Conservation (phyloP, 2,888 invertebrate species). For the Capitulum mitella region DNA sequence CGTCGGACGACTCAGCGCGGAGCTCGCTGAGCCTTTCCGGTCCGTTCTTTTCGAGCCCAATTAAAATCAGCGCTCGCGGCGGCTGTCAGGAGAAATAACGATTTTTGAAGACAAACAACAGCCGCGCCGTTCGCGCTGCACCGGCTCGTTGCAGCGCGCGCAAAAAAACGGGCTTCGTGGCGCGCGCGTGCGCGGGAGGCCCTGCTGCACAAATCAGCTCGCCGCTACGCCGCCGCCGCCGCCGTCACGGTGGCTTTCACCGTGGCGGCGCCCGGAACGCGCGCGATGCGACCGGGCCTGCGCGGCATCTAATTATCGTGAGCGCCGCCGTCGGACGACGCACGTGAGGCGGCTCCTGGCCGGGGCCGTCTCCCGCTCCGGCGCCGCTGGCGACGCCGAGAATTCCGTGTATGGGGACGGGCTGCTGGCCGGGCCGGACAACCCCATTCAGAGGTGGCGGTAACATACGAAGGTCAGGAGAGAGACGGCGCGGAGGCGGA, state of each 20-base stretch:
- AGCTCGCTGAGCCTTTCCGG: background rate
- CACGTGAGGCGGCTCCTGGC: too few species aligned
- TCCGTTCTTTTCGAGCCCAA: background rate
- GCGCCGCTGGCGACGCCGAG: too few species aligned
- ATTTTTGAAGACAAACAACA: conserved; percentile 18
- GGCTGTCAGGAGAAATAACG: background rate
- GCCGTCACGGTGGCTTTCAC: background rate
- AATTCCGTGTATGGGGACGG: too few species aligned
- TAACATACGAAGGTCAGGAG: too few species aligned
- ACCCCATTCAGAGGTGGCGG: too few species aligned
- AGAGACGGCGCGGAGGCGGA: too few species aligned
- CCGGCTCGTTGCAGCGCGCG: background rate
- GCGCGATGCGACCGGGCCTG: background rate
- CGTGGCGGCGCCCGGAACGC: background rate
- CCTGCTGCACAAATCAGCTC: background rate
- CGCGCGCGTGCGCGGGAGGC: background rate
- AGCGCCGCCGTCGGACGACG: background rate
- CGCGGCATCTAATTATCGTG: background rate
- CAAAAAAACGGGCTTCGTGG: background rate
- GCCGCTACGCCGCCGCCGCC: background rate
- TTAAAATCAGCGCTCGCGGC: background rate
- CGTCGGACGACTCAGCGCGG: background rate
- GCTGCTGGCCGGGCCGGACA: too few species aligned
- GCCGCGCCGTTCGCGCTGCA: background rate
- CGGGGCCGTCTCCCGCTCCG: too few species aligned